Percentiles rank a stretch among this genome's conserved stretches.
Conservation (phyloP, 2,113 vertebrate genomes). For the Tyrannus savana region DNA sequence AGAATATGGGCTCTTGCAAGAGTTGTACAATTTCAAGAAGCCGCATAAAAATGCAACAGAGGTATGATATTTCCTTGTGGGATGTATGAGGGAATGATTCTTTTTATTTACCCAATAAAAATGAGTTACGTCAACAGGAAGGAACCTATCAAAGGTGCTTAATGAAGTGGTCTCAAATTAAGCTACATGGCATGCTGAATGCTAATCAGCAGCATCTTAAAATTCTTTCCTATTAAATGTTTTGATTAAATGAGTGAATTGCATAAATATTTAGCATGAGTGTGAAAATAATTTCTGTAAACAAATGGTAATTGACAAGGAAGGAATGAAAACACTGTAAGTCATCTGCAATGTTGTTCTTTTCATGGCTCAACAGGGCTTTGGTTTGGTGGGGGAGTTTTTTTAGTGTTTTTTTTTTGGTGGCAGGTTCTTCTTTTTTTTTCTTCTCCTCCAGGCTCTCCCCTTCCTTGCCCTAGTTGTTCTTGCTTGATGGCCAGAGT, state of each 20-base stretch:
- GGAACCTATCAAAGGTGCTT: background rate
- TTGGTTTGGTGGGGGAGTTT: background rate
- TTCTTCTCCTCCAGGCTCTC: background rate
- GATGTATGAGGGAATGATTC: background rate
- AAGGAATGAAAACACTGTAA: background rate
- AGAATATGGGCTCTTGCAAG: conserved; percentile 87
- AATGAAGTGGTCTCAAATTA: conserved; percentile 11
- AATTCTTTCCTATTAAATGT: background rate
- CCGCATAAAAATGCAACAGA: conserved; percentile 76
- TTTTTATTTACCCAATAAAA: background rate
- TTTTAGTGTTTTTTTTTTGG: too few relatives aligned
- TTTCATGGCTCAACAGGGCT: background rate
- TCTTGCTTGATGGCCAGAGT: background rate
- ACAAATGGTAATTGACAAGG: background rate
- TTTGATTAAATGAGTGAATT: background rate
- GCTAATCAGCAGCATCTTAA: background rate
- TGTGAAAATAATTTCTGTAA: background rate
- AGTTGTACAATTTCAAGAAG: conserved; percentile 89
- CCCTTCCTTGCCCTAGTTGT: background rate
- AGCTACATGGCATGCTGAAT: background rate
- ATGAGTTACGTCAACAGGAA: background rate
- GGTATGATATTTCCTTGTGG: conserved; percentile 70
- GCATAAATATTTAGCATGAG: background rate
- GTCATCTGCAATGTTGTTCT: background rate
- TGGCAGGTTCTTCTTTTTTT: background rate